A percentile compares a stretch with the other conserved stretches of the same genome.
phyloP scores from a whole-genome alignment of 2,113 vertebrate genomes.

The Anarrhichthys ocellatus region DNA sequence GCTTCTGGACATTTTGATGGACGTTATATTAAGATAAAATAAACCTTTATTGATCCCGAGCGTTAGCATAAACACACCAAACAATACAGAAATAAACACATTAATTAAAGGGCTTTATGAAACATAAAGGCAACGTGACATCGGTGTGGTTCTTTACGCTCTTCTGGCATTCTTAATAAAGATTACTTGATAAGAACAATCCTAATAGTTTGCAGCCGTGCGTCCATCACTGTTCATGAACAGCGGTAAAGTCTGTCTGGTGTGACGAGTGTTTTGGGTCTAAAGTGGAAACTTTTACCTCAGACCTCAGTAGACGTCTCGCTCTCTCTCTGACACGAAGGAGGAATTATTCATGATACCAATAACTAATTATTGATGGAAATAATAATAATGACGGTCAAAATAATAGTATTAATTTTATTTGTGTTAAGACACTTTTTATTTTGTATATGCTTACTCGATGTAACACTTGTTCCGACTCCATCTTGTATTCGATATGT shows the following conservation, averaged over 20 bases:
- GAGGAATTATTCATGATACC: slow-evolving; percentile 56
- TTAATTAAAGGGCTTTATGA: too few species aligned
- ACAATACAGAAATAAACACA: neutral
- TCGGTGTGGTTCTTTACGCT: too few species aligned
- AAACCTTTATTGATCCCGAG: neutral
- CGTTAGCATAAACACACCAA: neutral
- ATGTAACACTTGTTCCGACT: slow-evolving; percentile 67
- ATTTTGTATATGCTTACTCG: slow-evolving; percentile 73
- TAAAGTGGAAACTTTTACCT: too few species aligned
- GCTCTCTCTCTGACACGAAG: slow-evolving; percentile 23
- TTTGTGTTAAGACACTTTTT: slow-evolving; percentile 71
- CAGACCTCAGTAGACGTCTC: too few species aligned
- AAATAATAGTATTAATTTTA: slow-evolving; percentile 79
- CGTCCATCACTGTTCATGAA: too few species aligned
- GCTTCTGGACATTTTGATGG: neutral
- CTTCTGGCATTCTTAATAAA: too few species aligned
- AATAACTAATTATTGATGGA: slow-evolving; percentile 64
- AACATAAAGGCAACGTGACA: too few species aligned
- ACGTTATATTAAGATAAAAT: neutral
- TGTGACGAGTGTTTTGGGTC: too few species aligned
- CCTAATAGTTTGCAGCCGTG: too few species aligned
- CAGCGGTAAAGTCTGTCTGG: too few species aligned
- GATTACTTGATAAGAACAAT: too few species aligned
- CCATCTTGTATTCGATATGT: slow-evolving; percentile 65
- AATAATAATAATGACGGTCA: slow-evolving; percentile 69